phyloP scores from a whole-genome alignment of 2,797 vertebrate genomes.

The Oryzias dopingdopingensis region DNA sequence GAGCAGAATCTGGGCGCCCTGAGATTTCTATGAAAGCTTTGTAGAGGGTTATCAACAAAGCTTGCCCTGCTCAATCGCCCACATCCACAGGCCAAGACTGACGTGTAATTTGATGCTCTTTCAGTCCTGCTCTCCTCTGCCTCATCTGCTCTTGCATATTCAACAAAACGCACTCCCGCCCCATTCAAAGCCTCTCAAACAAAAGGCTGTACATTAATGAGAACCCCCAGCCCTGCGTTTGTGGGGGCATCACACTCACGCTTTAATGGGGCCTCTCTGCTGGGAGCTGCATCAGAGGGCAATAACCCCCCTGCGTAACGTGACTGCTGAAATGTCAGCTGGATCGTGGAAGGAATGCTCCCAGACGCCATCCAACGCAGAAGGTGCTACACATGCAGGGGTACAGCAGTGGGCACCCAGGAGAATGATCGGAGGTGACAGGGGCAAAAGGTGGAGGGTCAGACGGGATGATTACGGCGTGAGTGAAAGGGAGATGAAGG shows the following conservation, averaged over 20 bases:
- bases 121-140: constrained; percentile 37
- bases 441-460: constrained; percentile 25
- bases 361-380: constrained; percentile 3
- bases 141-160: constrained; percentile 41
- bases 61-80: constrained; percentile 53
- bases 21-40: constrained; percentile 50
- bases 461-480: constrained; percentile 35
- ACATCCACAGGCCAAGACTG: constrained; percentile 59
- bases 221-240: constrained; percentile 19
- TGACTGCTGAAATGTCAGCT: constrained; percentile 75
- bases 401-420: constrained; percentile 10
- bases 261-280: constrained; percentile 40
- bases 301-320: constrained; percentile 22
- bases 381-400: too few relatives aligned
- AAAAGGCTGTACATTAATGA: constrained; percentile 55
- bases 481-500: constrained; percentile 10
- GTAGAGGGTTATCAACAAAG: constrained; percentile 50
- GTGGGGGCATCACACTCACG: constrained; percentile 31
- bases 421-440: constrained; percentile 12
- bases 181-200: constrained; percentile 33
- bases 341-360: constrained; percentile 52
- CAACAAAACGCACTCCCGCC: constrained; percentile 24
- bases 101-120: constrained; percentile 69
- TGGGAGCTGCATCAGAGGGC: constrained; percentile 22
- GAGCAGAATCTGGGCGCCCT: constrained; percentile 23